Evolutionary conservation across 2,888 invertebrate species (phyloP), one percentile per base, ranked within the genome.

Genomic region (Eurois occulta): DNA sequence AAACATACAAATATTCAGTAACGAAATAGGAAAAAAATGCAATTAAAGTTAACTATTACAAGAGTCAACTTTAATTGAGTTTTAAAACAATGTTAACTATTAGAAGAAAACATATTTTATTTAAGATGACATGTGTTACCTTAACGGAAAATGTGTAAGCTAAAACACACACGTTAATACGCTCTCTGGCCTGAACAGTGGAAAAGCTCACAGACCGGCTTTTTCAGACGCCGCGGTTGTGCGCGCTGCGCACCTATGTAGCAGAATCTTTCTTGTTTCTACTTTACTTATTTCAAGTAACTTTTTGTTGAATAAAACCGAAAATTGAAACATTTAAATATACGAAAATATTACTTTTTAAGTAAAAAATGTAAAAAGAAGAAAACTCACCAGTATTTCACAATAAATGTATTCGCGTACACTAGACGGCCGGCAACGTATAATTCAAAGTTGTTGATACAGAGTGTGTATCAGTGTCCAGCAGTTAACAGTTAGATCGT

Each of bases 151-250:
- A 68, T 48, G 28, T 77, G 75, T 66, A 67, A 80, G 67, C 52
- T 82, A 46, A 74, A 81, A 72, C 72, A 64, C 52, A 70, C 77
- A 70, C 68, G 73, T 71, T 80, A 79, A 72, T 80, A 75, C 76
- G 58, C 67, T 85, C 82, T 87, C 85, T 70, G 41, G 77, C 83
- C 89, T 89, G 91, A 91, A 91, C 90, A 88, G 89, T 88, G 93
- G 92, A 94, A 94, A 95, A 95, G 95, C 95, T 95, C 92, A 83
- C 88, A 86, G 89, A 91, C 94, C 93, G 93, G 94, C 93, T 92
- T 93, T 93, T 94, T 94, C 94, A 94, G 93, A 91, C 90, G 92
- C 91, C 90, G 79, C 90, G 89, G 86, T 91, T 80, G 78, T 87
- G 84, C 88, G 89, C 88, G 88, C 80, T 85, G 80, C 81, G 73